Evolutionary conservation across 2,113 vertebrate species (phyloP), one percentile per base, ranked within the genome.

Genomic region (Charina bottae): DNA sequence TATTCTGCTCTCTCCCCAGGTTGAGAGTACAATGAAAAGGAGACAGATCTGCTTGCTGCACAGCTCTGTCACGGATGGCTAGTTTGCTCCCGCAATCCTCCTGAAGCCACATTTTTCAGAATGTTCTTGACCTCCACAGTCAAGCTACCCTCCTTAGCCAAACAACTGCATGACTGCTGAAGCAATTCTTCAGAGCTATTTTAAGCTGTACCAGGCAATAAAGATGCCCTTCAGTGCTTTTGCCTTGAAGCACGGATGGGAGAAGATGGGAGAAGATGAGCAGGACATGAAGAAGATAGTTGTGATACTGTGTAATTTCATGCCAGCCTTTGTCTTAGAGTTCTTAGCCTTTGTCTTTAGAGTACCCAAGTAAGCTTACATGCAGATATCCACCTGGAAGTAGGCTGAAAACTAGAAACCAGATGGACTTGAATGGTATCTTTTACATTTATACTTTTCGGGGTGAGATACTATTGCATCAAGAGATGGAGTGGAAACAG

Each of bases 171-270:
- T 89, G 78, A 85, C 58, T 85, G 58, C 58, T 54, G 13, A 59
- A 89, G 91, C 91, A 42, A 92, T 64, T 89, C 78, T 83, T 89
- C 91, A 89, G 49, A 89, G 58, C 58, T 92, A 92, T 92, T 92
- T 92, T 89, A 89, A 92, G 89, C 87, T 85, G 46, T 49, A 6
- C 78, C 84, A 83, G 46, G 58, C 72, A 85, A 9, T 60, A 64
- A 92, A 89, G 59, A 88, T 89, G 78, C 15, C 64, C 49, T 62
- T 92, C 24, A 3, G 5, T 84, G 56, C 62, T 37, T 84, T 28
- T 83, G 86, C 56, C 12, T 62, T 62, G 46, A 33, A 68, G n/a
- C 26, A n/a, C 17, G 7, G 42, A 37, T 37, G 8, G 3, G 23
- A 6, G 8, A 23, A 15, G 42, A 4, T 54, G 33, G 2, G 10